phyloP scores from a whole-genome alignment of 2,888 invertebrate genomes.

The Campopleginae sp. region DNA sequence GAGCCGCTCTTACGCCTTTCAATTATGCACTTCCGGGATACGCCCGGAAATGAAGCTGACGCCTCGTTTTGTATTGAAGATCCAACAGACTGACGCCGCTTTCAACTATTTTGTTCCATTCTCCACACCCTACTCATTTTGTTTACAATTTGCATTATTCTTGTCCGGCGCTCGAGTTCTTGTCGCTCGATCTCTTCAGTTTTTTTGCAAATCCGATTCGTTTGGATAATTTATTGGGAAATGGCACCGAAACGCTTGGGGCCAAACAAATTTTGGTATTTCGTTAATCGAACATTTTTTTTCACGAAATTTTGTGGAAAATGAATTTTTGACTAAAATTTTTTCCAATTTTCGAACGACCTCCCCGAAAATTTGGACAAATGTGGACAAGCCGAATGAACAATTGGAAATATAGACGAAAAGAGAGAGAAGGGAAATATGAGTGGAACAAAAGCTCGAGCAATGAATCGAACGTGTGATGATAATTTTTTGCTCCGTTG shows the following conservation, averaged over 20 bases:
- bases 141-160: background rate
- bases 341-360: no score
- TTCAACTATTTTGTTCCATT: background rate
- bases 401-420: background rate
- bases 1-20: conserved; percentile 77
- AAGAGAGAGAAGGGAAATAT: background rate
- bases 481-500: conserved; percentile 12
- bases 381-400: background rate
- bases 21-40: conserved; percentile 79
- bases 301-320: background rate
- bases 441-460: background rate
- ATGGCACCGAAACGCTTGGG: background rate
- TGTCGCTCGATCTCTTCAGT: background rate
- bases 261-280: background rate
- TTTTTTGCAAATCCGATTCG: background rate
- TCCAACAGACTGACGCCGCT: conserved; percentile 58
- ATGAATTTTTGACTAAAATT: background rate
- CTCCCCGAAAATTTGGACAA: background rate
- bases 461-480: conserved; percentile 23
- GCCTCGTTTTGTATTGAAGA: conserved; percentile 59
- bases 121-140: background rate
- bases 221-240: background rate
- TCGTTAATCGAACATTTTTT: no score
- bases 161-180: background rate
- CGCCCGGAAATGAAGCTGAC: conserved; percentile 77